Conservation (phyloP, 2,797 vertebrate genomes). For the Jordanella pulchra region DNA sequence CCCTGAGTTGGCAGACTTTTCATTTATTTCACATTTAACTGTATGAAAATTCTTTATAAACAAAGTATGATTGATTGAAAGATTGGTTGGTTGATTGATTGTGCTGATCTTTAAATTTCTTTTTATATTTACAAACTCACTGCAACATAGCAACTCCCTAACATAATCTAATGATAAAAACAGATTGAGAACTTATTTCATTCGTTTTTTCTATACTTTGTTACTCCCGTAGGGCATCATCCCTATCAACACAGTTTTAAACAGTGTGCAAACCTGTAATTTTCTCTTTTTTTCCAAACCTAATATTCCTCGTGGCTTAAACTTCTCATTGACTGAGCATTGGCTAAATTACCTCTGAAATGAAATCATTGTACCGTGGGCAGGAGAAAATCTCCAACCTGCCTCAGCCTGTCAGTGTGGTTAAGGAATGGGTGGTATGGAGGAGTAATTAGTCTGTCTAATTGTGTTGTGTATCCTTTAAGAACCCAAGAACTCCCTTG, state of each 20-base stretch:
- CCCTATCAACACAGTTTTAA: not conserved
- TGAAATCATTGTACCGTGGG: constrained; percentile 11
- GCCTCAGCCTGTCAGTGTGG: constrained; percentile 62
- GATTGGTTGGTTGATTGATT: not conserved
- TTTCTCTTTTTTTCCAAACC: not conserved
- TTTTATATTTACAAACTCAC: not conserved
- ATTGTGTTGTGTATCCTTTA: constrained; percentile 59
- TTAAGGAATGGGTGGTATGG: constrained; percentile 67
- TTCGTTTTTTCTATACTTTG: not conserved
- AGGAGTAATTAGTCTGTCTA: constrained; percentile 70
- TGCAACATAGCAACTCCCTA: not conserved
- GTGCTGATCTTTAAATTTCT: not conserved
- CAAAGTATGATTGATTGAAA: not conserved
- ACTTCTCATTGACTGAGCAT: constrained; percentile 1
- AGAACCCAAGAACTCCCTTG: constrained; percentile 36
- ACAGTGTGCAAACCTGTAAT: not conserved
- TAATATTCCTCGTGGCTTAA: not conserved
- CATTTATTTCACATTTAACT: not conserved
- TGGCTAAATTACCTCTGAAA: constrained; percentile 11
- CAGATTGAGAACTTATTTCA: not conserved
- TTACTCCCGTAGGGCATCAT: not conserved
- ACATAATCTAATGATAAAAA: too few relatives aligned
- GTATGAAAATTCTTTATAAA: not conserved
- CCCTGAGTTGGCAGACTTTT: not conserved
- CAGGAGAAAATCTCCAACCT: constrained; percentile 36